Evolutionary conservation across 1,140 invertebrate species (phyloP).

Genomic region (Diachasmimorpha longicaudata): DNA sequence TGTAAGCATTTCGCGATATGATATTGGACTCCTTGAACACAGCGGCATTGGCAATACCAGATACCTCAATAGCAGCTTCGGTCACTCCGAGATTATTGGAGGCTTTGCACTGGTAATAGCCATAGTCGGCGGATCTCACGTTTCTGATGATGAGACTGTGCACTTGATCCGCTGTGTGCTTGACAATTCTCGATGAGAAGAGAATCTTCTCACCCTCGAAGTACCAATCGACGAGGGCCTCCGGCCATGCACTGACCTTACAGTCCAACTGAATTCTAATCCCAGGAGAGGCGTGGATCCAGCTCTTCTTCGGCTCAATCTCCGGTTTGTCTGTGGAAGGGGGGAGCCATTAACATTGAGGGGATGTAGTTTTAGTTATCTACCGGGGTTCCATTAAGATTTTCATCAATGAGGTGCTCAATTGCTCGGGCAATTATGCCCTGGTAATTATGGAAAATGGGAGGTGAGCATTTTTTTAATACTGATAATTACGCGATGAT

Average conservation of each 20-base stretch:
- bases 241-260: conserved; percentile 70
- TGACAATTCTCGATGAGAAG: conserved; percentile 67
- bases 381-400: background rate
- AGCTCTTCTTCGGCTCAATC: conserved; percentile 66
- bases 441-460: background rate
- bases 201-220: conserved; percentile 60
- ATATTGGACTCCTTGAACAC: conserved; percentile 65
- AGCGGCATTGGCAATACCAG: conserved; percentile 68
- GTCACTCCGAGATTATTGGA: conserved; percentile 72
- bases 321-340: conserved; percentile 74
- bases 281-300: conserved; percentile 75
- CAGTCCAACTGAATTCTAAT: conserved; percentile 74
- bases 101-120: conserved; percentile 78
- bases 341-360: background rate
- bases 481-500: too few relatives aligned
- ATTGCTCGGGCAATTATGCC: background rate
- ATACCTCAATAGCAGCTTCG: conserved; percentile 65
- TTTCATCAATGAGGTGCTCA: background rate
- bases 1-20: conserved; percentile 63
- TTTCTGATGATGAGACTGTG: conserved; percentile 73
- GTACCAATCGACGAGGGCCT: conserved; percentile 66
- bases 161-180: conserved; percentile 65
- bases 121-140: conserved; percentile 74
- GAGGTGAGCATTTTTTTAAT: too few relatives aligned
- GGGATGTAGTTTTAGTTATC: background rate